Evolutionary conservation across 2,113 vertebrate genomes (phyloP).

Genomic region (Hiodon alosoides): DNA sequence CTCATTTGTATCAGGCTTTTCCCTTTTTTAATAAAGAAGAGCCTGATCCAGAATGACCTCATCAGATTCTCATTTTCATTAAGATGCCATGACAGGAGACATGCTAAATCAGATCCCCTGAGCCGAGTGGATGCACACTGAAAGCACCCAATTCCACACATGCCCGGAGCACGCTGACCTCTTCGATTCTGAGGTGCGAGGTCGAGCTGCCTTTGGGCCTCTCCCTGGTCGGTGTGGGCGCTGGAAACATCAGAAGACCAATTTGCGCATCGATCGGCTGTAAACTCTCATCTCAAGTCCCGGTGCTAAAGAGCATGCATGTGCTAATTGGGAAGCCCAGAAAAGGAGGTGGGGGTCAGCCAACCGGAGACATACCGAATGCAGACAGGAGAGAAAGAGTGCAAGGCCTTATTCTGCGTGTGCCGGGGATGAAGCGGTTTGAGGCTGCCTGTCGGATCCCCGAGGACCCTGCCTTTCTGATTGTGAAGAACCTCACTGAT

Average conservation of each 20-base stretch:
- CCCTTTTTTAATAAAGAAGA: not conserved
- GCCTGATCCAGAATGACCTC: not conserved
- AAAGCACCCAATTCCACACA: not conserved
- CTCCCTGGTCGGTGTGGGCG: not conserved
- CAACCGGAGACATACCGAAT: too few relatives aligned
- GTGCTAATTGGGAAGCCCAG: not conserved
- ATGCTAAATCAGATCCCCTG: constrained; percentile 5
- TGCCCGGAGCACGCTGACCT: not conserved
- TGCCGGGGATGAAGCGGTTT: not conserved
- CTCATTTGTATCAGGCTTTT: not conserved
- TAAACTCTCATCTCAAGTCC: not conserved
- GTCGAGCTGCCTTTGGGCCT: not conserved
- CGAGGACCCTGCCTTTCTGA: not conserved
- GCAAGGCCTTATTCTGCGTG: too few relatives aligned
- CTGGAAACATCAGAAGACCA: not conserved
- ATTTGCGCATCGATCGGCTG: not conserved
- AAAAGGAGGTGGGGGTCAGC: not conserved
- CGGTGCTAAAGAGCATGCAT: not conserved
- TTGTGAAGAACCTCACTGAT: not conserved
- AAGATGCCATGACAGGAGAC: not conserved
- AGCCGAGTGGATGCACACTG: not conserved
- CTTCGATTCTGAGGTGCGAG: not conserved
- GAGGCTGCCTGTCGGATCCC: not conserved
- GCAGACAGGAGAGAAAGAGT: too few relatives aligned
- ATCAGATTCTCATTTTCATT: constrained; percentile 3